Evolutionary conservation across 2,888 invertebrate species (phyloP).

Genomic region (Perdita meconis): DNA sequence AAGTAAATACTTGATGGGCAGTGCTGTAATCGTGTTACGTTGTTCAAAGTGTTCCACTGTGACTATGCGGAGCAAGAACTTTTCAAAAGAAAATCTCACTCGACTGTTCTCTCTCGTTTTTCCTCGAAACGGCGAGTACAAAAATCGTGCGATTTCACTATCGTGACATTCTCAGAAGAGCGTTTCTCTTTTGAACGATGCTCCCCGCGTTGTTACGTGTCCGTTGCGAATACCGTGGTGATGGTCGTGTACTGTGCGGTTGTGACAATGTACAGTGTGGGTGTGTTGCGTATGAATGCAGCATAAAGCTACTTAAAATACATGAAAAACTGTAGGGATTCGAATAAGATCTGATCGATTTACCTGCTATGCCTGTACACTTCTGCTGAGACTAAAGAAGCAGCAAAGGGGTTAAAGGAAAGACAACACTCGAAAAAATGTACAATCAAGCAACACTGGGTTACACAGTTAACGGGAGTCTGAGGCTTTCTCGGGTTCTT

Average conservation of each 20-base stretch:
- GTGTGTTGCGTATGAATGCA: slow-evolving; percentile 69
- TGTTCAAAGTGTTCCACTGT: slow-evolving; percentile 10
- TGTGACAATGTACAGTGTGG: slow-evolving; percentile 61
- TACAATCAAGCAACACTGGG: slow-evolving; percentile 57
- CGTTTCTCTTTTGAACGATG: slow-evolving; percentile 14
- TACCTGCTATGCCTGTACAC: slow-evolving; percentile 54
- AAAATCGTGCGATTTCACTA: background rate
- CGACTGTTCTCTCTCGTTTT: too few relatives aligned
- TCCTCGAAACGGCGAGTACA: too few relatives aligned
- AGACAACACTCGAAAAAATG: slow-evolving; percentile 54
- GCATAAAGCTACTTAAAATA: slow-evolving; percentile 62
- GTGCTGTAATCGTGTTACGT: slow-evolving; percentile 34
- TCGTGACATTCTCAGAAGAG: background rate
- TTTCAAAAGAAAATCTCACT: slow-evolving; percentile 12
- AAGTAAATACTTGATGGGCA: slow-evolving; percentile 40
- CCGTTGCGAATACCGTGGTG: background rate
- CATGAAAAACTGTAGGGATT: slow-evolving; percentile 38
- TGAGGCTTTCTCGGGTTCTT: slow-evolving; percentile 1
- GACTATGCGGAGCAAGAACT: background rate
- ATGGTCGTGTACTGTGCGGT: slow-evolving; percentile 44
- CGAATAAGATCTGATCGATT: slow-evolving; percentile 46
- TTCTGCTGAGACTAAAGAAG: slow-evolving; percentile 62
- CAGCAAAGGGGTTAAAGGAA: slow-evolving; percentile 69
- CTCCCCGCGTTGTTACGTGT: slow-evolving; percentile 1
- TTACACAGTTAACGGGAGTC: slow-evolving; percentile 34